Conservation (phyloP, 2,888 invertebrate species). For the Xanthia togata region DNA sequence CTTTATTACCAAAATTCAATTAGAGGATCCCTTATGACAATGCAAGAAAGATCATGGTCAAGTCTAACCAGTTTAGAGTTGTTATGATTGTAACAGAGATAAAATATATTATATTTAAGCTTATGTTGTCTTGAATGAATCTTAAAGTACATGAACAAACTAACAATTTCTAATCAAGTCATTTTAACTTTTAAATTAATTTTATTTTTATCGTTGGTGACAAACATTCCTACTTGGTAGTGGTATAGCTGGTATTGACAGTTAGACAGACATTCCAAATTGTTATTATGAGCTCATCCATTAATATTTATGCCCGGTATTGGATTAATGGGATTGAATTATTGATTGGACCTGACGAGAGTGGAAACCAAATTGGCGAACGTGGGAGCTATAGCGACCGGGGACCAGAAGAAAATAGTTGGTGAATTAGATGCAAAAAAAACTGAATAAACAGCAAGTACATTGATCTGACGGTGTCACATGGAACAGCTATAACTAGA, state of each 20-base stretch:
- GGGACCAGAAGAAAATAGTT: background rate
- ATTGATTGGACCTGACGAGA: conserved; percentile 49
- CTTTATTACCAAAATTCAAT: conserved; percentile 84
- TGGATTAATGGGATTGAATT: conserved; percentile 51
- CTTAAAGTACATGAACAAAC: background rate
- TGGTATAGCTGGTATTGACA: conserved; percentile 30
- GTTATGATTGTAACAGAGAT: conserved; percentile 48
- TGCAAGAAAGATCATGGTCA: conserved; percentile 59
- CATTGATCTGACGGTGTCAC: too few species aligned
- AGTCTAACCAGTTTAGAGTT: conserved; percentile 48
- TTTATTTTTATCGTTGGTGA: background rate
- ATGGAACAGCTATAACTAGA: background rate
- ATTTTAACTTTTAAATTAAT: background rate
- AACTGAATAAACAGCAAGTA: background rate
- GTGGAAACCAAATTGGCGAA: conserved; percentile 40
- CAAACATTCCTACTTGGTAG: conserved; percentile 10
- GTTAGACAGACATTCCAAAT: conserved; percentile 50
- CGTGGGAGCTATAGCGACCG: background rate
- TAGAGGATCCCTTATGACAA: conserved; percentile 71
- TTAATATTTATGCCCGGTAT: conserved; percentile 51
- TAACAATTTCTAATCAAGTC: background rate
- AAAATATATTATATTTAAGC: conserved; percentile 29
- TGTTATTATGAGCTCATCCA: conserved; percentile 55
- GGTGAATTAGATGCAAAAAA: background rate
- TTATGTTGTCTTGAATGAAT: conserved; percentile 23